These are phyloP conservation scores for Brachylomia viminalis DNA, from an alignment of 2,888 invertebrate species.

Conservation along the genomic window DNA sequence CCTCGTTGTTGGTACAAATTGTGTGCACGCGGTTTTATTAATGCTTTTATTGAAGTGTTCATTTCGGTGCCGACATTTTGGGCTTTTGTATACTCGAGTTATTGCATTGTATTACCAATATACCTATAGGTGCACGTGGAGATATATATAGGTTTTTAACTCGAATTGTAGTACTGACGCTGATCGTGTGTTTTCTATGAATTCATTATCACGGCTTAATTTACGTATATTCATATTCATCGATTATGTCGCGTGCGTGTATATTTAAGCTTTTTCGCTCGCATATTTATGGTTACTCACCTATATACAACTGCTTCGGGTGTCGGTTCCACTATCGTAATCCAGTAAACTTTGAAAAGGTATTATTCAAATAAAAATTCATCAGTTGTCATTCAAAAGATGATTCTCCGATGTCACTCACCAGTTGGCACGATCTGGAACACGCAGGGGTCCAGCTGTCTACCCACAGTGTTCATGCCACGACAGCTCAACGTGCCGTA, in stretches of 20 bases:
- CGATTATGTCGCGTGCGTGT: not conserved
- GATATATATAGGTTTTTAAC: constrained; percentile 4
- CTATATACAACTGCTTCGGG: not conserved
- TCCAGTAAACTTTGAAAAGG: not conserved
- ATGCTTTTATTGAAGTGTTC: constrained; percentile 76
- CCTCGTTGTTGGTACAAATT: constrained; percentile 79
- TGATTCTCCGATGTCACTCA: constrained; percentile 78
- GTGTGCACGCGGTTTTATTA: constrained; percentile 75
- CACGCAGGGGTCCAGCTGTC: constrained; percentile 95
- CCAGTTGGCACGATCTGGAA: constrained; percentile 97
- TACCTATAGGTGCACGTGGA: constrained; percentile 23
- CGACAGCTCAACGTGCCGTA: constrained; percentile 96
- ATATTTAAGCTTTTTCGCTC: not conserved
- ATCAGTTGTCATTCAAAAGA: not conserved
- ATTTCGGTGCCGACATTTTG: constrained; percentile 68
- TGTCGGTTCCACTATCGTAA: not conserved
- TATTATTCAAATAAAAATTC: not conserved
- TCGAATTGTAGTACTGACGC: not conserved
- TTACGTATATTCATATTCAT: not conserved
- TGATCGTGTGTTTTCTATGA: constrained; percentile 1
- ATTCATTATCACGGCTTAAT: not conserved
- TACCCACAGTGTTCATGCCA: constrained; percentile 95
- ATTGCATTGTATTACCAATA: constrained; percentile 64
- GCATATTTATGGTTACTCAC: not conserved
- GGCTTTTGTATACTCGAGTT: constrained; percentile 68